Evolutionary conservation across 2,113 vertebrate species (phyloP), one percentile per base, ranked within the genome.

Genomic region (Perognathus longimembris): DNA sequence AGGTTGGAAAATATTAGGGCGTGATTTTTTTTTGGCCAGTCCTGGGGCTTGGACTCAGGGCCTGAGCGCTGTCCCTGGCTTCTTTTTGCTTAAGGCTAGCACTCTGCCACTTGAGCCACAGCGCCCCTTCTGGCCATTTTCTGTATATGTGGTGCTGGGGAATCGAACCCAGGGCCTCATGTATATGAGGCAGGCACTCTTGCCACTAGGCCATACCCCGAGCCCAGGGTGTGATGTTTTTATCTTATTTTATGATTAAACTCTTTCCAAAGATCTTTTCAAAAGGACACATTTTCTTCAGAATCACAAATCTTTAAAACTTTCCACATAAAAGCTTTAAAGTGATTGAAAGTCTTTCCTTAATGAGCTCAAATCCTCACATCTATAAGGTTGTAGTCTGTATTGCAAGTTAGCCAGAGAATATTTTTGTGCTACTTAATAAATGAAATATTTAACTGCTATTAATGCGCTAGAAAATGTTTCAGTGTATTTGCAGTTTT

Each of bases 241-340:
- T 90, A 63, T 94, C 66, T 59, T 70, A 18, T 79, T 82, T 94
- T 80, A 57, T 70, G 69, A 80, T 71, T 94, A 91, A 94, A 86
- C 76, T 93, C 64, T 86, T 94, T 95, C 83, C 93, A 95, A 75
- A 88, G 79, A 92, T 30, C 64, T 95, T 92, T 90, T 86, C 70
- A n/a, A 95, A 86, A 92, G 76, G 77, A 38, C 40, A 28, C 9
- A 57, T 76, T 81, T 17, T 9, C 54, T 74, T 73, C 66, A 64
- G 45, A 77, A 88, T 93, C 73, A 77, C 28, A 69, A 42, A 64
- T 86, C 64, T 83, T 61, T 61, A 61, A 78, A 93, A 83, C 3
- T 8, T 59, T 94, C 69, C 18, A 74, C 71, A 59, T 50, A 79
- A 86, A 82, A 64, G 57, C 71, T 93, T 90, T 34, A 59, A 74